Conservation (phyloP, 2,888 invertebrate genomes). For the Apeira syringaria region DNA sequence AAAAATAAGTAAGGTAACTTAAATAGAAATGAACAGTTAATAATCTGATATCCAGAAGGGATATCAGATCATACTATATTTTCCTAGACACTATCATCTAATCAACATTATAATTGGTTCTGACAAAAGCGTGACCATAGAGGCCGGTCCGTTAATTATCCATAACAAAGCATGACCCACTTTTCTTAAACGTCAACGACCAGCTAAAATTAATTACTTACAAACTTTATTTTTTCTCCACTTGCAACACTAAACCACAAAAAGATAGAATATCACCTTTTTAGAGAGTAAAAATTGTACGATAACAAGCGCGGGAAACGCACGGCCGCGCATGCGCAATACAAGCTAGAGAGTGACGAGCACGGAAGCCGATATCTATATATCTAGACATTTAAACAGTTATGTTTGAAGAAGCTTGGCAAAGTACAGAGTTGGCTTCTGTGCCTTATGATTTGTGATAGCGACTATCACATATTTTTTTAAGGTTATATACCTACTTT, state of each 20-base stretch:
- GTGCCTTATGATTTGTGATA: conserved; percentile 32
- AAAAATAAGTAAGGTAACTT: no score
- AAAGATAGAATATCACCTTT: conserved; percentile 42
- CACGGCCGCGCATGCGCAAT: conserved; percentile 59
- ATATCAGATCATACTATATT: no score
- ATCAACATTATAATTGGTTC: conserved; percentile 30
- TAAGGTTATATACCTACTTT: no score
- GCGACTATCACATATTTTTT: no score
- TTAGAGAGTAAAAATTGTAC: conserved; percentile 31
- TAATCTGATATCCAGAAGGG: no score
- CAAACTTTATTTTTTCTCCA: conserved; percentile 36
- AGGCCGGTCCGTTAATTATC: conserved; percentile 37
- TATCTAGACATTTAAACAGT: conserved; percentile 78
- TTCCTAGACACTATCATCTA: no score
- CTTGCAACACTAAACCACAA: conserved; percentile 52
- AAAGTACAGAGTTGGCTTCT: conserved; percentile 48
- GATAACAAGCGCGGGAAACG: conserved; percentile 56
- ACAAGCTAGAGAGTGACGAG: conserved; percentile 72
- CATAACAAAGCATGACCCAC: conserved; percentile 58
- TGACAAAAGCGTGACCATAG: conserved; percentile 36
- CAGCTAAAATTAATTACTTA: conserved; percentile 57
- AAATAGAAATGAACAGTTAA: no score
- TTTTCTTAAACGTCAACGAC: conserved; percentile 48
- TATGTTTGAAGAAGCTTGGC: conserved; percentile 65
- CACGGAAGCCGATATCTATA: conserved; percentile 73